Evolutionary conservation across 2,113 vertebrate species (phyloP), one percentile per base, ranked within the genome.

Genomic region (Calypte anna): DNA sequence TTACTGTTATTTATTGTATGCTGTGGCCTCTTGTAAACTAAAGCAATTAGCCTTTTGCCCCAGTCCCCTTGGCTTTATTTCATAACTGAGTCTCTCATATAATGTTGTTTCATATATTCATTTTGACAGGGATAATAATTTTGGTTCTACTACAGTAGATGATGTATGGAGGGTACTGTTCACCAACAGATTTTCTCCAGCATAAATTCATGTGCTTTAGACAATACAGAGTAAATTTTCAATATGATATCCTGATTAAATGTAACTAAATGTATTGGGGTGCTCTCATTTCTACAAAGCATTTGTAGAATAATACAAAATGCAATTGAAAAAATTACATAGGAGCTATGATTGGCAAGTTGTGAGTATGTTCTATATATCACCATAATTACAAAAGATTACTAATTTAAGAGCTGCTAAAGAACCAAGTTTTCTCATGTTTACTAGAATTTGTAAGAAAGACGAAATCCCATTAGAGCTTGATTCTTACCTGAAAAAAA

Each of bases 11-110:
- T 85, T 90, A 94, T 95, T 94, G 22, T 74, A 53, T 95, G 53
- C 76, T 82, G 44, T 96, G 91, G 70, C 69, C 93, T 62, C 50
- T 85, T 91, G 82, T 93, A 90, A 93, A 92, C 72, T 88, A 82
- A 95, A 86, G 91, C 92, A 96, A 94, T 97, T 97, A 97, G 57
- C 88, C 81, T 66, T 96, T 96, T 92, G 86, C 90, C 95, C 55
- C 61, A 44, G 89, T 94, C 95, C 91, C 90, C 55, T 88, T 91
- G 67, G 70, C 90, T 83, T 44, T 90, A 90, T 93, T 95, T 95
- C 81, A 92, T 93, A 93, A 88, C 58, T 69, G 73, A 83, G 43
- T 67, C 74, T 79, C 66, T 64, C 79, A 57, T 62, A 61, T 70
- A 89, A 87, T 89, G 82, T 91, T 86, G 55, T 83, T 92, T 92